These are phyloP conservation scores for Zosterops borbonicus DNA, from an alignment of 2,113 vertebrate genomes.

Conservation along the genomic window DNA sequence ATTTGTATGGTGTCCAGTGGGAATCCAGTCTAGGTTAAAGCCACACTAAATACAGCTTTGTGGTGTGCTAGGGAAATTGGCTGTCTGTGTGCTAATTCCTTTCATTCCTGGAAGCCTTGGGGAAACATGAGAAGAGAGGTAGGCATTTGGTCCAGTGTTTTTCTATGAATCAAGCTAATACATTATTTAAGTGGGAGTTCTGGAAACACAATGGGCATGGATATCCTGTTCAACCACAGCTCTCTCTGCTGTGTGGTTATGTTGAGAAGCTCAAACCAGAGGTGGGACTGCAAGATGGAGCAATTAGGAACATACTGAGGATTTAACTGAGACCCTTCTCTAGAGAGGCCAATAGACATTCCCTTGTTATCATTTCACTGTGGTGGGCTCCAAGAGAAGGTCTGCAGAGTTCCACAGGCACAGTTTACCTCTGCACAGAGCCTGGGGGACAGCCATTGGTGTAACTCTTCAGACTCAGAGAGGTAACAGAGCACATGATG, in stretches of 20 bases:
- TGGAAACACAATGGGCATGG: not conserved
- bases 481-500: not conserved
- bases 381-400: not conserved
- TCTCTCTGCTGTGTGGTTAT: not conserved
- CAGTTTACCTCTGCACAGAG: not conserved
- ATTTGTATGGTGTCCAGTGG: conserved; percentile 22
- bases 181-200: not conserved
- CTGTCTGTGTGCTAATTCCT: conserved; percentile 29
- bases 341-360: not conserved
- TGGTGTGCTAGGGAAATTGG: not conserved
- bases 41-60: conserved; percentile 57
- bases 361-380: accelerated
- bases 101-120: conserved; percentile 45
- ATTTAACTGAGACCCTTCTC: not conserved
- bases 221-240: not conserved
- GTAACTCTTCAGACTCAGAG: not conserved
- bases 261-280: not conserved
- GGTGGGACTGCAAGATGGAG: not conserved
- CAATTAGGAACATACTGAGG: not conserved
- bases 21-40: conserved; percentile 55
- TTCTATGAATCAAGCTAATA: conserved; percentile 25
- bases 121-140: conserved; percentile 43
- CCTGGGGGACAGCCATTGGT: not conserved
- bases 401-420: not conserved
- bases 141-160: conserved; percentile 6